Evolutionary conservation across 23 tunicate genomes (phyloP).

Genomic region (Corella eumyota): DNA sequence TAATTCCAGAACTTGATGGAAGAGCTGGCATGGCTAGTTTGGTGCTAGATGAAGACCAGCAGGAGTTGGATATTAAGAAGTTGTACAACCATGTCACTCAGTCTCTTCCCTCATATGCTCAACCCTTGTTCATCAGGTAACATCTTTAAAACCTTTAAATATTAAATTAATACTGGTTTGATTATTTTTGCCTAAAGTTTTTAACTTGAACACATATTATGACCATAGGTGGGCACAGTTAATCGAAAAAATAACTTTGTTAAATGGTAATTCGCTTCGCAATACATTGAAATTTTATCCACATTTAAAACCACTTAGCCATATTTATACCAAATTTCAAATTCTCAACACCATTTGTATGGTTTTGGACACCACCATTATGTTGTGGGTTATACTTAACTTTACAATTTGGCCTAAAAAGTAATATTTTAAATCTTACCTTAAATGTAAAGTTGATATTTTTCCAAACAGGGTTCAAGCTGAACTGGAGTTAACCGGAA

Average conservation of each 20-base stretch:
- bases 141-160: not conserved
- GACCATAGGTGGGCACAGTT: too few species aligned
- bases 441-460: too few species aligned
- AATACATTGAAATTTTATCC: too few species aligned
- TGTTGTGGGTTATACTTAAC: too few species aligned
- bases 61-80: conserved; percentile 17
- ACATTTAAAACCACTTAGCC: too few species aligned
- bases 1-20: conserved; percentile 65
- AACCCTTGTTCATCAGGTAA: conserved; percentile 73
- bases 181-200: not conserved
- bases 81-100: conserved; percentile 32
- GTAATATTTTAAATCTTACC: too few species aligned
- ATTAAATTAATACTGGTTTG: conserved; percentile 1
- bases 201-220: not conserved
- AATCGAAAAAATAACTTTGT: too few species aligned
- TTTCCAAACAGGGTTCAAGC: conserved; percentile 13
- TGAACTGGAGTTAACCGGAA: conserved; percentile 69
- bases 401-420: too few species aligned
- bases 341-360: too few species aligned
- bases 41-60: conserved; percentile 26
- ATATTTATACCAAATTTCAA: too few species aligned
- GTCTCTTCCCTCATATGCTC: conserved; percentile 50
- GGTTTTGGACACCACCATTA: too few species aligned
- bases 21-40: conserved; percentile 70
- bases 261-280: too few species aligned